These are phyloP conservation scores for Catharus fuscescens DNA, from an alignment of 2,113 vertebrate genomes.

Conservation along the genomic window DNA sequence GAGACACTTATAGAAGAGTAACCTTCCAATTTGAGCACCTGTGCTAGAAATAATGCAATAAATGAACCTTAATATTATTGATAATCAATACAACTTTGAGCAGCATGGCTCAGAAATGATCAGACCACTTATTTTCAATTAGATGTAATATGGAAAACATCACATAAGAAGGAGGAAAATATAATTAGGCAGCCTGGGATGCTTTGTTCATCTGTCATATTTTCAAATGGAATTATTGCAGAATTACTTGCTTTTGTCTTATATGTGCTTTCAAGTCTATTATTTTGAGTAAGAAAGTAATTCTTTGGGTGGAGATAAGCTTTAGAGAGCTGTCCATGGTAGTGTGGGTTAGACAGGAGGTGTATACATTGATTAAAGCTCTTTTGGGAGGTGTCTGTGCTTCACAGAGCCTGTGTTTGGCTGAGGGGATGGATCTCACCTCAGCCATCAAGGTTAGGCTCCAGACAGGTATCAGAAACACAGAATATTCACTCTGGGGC, in stretches of 20 bases:
- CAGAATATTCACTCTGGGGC: neutral
- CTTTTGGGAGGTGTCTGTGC: neutral
- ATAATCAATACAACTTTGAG: conserved; percentile 16
- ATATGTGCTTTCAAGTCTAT: neutral
- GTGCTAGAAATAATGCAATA: neutral
- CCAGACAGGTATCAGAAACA: neutral
- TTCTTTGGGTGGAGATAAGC: neutral
- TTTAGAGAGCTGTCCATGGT: neutral
- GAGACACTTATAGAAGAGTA: neutral
- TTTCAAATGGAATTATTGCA: neutral
- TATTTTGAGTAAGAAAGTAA: neutral
- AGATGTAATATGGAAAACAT: conserved; percentile 10
- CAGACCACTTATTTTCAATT: conserved; percentile 28
- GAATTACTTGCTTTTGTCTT: neutral
- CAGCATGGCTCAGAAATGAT: neutral
- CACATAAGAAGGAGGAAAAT: neutral
- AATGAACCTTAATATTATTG: conserved; percentile 12
- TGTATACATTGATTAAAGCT: neutral
- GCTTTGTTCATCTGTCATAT: neutral
- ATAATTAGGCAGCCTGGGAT: neutral
- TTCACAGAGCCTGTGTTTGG: neutral
- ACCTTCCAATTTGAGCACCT: neutral
- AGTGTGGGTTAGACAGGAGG: neutral
- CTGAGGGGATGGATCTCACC: neutral
- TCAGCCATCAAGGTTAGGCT: neutral